Base-by-base conservation (phyloP, 1,140 invertebrate genomes). In the Stegodyphus dumicola region DNA sequence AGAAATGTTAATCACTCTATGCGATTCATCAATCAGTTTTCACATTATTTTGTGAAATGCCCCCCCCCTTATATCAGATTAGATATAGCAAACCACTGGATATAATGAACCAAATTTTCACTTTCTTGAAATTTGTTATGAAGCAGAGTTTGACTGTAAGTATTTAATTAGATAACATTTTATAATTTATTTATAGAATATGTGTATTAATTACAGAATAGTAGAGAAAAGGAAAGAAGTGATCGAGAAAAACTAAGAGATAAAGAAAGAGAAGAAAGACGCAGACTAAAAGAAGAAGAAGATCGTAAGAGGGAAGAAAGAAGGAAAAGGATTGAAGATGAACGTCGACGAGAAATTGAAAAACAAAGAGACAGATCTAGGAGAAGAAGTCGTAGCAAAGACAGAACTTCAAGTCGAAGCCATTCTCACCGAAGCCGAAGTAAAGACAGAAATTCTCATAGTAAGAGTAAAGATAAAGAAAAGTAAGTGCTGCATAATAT, bases 251-350 rank as follows among this genome's bases (percentile, higher is more conserved):
- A 88, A 74, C 87, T 89, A 75, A 49, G 87, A 56, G 84, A 87
- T 48, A 87, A 83, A 60, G 90, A 91, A 86, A 78, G 90, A 80
- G 90, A 91, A 77, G 90, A 90, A 54, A 86, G 89, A 54, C 87
- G 86, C 6, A 76, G 66, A n/a, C 5, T 51, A n/a, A 60, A 77
- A 51, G 54, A 77, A 11, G 86, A 87, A 54, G 77, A 87, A 11
- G 87, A 87, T 33, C 67, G 71, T 6, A 69, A 77, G 7, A 70
- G 87, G 71, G 88, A 88, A 66, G 89, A 89, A 77, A 86, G 87
- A 69, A 52, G 88, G 48, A 88, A 89, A 89, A 18, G 88, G 81
- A 10, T 51, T 53, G 83, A 78, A 51, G 65, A 83, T 15, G 66
- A 87, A 53, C 75, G 60, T 3, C 67, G 73, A 54, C 17, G 78